A percentile compares a stretch with the other conserved stretches of the same genome.
Evolutionary conservation across 2,113 vertebrate species (phyloP).

Genomic region (Rhinoderma darwinii): DNA sequence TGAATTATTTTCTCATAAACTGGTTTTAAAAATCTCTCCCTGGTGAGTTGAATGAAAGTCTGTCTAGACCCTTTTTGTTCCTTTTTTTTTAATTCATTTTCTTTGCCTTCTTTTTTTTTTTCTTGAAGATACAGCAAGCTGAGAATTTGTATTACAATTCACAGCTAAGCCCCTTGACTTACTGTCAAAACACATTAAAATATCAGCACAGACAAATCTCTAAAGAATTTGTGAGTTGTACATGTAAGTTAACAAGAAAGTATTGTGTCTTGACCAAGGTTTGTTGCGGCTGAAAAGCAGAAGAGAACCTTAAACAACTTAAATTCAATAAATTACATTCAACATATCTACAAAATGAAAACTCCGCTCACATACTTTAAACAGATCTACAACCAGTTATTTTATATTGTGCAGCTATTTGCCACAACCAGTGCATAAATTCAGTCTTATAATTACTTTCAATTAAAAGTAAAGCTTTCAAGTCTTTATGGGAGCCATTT

Average conservation of each 20-base stretch:
- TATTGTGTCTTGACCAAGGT: conserved; percentile 51
- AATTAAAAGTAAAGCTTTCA: conserved; percentile 11
- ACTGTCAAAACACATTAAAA: conserved; percentile 66
- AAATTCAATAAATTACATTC: conserved; percentile 26
- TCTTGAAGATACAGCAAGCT: conserved; percentile 72
- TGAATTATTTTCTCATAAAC: conserved; percentile 78
- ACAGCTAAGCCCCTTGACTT: conserved; percentile 73
- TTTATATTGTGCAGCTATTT: neutral
- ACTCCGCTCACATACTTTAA: neutral
- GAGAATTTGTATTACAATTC: conserved; percentile 74
- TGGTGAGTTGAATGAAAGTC: conserved; percentile 72
- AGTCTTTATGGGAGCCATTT: conserved; percentile 6
- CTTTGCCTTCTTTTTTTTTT: conserved; percentile 65
- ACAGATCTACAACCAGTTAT: neutral
- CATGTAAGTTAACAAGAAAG: conserved; percentile 59
- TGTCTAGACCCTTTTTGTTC: conserved; percentile 77
- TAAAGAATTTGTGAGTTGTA: conserved; percentile 68
- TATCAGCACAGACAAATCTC: conserved; percentile 71
- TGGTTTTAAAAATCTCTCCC: conserved; percentile 74
- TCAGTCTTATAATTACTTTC: neutral
- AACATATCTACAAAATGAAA: neutral
- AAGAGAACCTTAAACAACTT: conserved; percentile 33
- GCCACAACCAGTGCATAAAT: neutral
- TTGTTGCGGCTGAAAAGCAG: conserved; percentile 27
- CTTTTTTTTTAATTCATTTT: conserved; percentile 64